phyloP scores from a whole-genome alignment of 2,888 invertebrate genomes.

The Mythimna lalbum region DNA sequence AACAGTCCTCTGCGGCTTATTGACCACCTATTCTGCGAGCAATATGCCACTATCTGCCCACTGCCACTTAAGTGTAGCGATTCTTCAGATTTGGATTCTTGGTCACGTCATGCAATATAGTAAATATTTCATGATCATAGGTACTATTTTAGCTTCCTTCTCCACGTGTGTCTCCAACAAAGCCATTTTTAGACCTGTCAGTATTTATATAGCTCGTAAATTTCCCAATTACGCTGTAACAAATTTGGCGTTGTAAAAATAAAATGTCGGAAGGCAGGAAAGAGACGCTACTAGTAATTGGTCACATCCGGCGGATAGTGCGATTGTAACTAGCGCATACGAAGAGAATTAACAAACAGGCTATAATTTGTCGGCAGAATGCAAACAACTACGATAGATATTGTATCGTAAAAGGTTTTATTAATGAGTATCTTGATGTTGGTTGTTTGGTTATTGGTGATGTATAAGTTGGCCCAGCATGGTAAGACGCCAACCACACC shows the following conservation, averaged over 20 bases:
- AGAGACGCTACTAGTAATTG: constrained; percentile 63
- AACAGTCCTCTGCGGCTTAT: no score
- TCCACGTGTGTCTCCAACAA: not conserved
- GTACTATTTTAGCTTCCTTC: not conserved
- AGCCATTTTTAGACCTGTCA: constrained; percentile 23
- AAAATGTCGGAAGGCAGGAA: constrained; percentile 64
- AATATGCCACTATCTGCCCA: no score
- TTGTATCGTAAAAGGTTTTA: constrained; percentile 38
- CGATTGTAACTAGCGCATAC: constrained; percentile 60
- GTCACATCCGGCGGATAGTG: constrained; percentile 63
- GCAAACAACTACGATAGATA: constrained; percentile 34
- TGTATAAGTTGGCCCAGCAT: not conserved
- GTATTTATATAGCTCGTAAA: constrained; percentile 55
- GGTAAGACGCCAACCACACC: not conserved
- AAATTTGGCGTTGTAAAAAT: constrained; percentile 64
- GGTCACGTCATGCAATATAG: no score
- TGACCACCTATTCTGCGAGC: no score
- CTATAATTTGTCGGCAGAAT: constrained; percentile 58
- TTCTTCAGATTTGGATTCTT: no score
- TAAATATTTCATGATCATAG: not conserved
- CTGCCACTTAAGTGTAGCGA: no score
- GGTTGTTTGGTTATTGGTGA: not conserved
- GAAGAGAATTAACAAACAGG: constrained; percentile 64
- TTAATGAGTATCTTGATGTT: constrained; percentile 4
- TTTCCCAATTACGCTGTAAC: constrained; percentile 49